Conservation (phyloP, 2,797 vertebrate species). For the Enteromius anoplus region DNA sequence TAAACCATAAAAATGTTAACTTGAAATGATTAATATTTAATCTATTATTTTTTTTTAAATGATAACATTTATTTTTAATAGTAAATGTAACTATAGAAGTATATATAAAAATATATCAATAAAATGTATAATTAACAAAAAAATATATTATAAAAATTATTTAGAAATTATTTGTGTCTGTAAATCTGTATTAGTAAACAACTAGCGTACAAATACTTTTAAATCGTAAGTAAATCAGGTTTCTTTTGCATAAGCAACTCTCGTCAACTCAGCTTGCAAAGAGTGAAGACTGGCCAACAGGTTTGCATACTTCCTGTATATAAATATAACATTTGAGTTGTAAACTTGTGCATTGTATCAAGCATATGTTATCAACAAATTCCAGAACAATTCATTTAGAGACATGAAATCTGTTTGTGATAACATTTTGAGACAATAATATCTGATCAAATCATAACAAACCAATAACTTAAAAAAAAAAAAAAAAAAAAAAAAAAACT, state of each 20-base stretch:
- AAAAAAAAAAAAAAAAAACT: background rate
- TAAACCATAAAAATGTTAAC: background rate
- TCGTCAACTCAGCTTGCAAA: conserved; percentile 3
- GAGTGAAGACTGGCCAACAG: conserved; percentile 4
- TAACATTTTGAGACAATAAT: conserved; percentile 15
- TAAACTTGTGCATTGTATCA: conserved; percentile 24
- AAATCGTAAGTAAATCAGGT: background rate
- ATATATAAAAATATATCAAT: background rate
- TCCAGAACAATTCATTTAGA: conserved; percentile 30
- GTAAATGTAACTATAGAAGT: background rate
- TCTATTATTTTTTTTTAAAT: background rate
- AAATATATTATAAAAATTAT: background rate
- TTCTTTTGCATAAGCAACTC: conserved; percentile 11
- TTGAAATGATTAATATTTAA: background rate
- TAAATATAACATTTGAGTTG: conserved; percentile 29
- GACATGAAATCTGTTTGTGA: background rate
- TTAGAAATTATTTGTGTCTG: background rate
- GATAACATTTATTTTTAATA: background rate
- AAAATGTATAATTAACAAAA: too few species aligned
- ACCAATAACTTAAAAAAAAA: background rate
- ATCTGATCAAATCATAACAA: conserved; percentile 13
- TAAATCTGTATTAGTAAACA: background rate
- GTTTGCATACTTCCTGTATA: conserved; percentile 27
- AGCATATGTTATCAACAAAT: conserved; percentile 25
- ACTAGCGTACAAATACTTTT: background rate